Conservation (phyloP, 2,888 invertebrate genomes). For the Eupithecia insigniata region DNA sequence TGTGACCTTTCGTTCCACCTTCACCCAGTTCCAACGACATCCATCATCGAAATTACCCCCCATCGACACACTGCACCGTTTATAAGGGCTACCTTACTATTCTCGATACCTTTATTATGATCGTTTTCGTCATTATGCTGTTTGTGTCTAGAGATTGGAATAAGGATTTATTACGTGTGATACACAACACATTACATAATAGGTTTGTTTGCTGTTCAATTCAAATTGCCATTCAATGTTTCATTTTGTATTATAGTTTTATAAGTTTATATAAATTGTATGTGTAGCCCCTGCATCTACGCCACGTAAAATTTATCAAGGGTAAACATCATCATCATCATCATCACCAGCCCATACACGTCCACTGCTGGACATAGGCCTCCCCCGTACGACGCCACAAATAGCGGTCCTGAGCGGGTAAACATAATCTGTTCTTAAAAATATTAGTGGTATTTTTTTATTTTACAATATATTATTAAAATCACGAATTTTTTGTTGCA, state of each 20-base stretch:
- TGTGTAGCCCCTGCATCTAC: too few relatives aligned
- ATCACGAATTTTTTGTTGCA: neutral
- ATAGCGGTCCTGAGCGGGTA: too few relatives aligned
- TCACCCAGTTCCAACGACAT: constrained; percentile 40
- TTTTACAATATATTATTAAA: neutral
- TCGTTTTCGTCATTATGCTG: constrained; percentile 1
- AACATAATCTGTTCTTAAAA: neutral
- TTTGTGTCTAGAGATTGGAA: constrained; percentile 9
- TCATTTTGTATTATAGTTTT: neutral
- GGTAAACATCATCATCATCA: neutral
- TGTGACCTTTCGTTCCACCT: constrained; percentile 41
- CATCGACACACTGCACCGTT: constrained; percentile 22
- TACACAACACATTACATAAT: neutral
- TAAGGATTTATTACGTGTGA: constrained; percentile 8
- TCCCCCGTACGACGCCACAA: too few relatives aligned
- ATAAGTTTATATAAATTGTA: too few relatives aligned
- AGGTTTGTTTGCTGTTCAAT: neutral
- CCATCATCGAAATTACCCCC: constrained; percentile 38
- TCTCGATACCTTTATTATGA: neutral
- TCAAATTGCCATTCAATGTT: neutral
- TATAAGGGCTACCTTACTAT: constrained; percentile 15
- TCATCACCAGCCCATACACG: too few relatives aligned
- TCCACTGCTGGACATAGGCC: too few relatives aligned
- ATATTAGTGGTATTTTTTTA: neutral
- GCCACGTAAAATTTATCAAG: too few relatives aligned